Evolutionary conservation across 2,113 vertebrate genomes (phyloP).

Genomic region (Seriola quinqueradiata): DNA sequence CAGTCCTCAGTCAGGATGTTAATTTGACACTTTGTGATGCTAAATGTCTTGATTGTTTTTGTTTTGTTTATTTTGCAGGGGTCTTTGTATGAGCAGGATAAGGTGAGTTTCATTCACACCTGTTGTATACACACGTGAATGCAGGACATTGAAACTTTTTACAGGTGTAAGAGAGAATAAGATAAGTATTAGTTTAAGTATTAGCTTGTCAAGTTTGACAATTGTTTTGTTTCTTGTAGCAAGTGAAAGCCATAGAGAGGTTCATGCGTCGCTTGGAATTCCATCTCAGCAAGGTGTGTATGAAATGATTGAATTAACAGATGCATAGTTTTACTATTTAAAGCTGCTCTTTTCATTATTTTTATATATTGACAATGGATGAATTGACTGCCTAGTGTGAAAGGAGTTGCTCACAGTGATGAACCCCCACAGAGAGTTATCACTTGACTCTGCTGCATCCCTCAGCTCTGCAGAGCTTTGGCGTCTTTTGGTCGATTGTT

Average conservation of each 20-base stretch:
- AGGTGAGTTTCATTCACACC: slow-evolving; percentile 73
- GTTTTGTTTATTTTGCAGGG: slow-evolving; percentile 71
- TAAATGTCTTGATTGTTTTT: slow-evolving; percentile 42
- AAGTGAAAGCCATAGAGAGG: slow-evolving; percentile 84
- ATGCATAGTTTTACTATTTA: not conserved
- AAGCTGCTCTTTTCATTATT: not conserved
- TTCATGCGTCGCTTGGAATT: slow-evolving; percentile 84
- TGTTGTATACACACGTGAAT: not conserved
- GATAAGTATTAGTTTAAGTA: too few relatives aligned
- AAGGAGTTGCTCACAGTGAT: not conserved
- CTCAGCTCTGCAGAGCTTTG: not conserved
- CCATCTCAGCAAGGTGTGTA: slow-evolving; percentile 80
- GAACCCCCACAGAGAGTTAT: not conserved
- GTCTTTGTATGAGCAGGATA: slow-evolving; percentile 81
- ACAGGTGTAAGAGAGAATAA: not conserved
- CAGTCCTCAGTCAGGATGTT: slow-evolving; percentile 1
- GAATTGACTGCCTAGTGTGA: not conserved
- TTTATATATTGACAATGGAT: not conserved
- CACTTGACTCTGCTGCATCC: not conserved
- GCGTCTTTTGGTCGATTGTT: not conserved
- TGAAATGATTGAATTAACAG: not conserved
- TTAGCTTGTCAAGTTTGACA: not conserved
- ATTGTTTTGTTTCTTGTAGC: slow-evolving; percentile 60
- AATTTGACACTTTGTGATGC: slow-evolving; percentile 44
- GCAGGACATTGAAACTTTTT: not conserved